Evolutionary conservation across 2,888 invertebrate genomes (phyloP).

Genomic region (Icerya purchasi): DNA sequence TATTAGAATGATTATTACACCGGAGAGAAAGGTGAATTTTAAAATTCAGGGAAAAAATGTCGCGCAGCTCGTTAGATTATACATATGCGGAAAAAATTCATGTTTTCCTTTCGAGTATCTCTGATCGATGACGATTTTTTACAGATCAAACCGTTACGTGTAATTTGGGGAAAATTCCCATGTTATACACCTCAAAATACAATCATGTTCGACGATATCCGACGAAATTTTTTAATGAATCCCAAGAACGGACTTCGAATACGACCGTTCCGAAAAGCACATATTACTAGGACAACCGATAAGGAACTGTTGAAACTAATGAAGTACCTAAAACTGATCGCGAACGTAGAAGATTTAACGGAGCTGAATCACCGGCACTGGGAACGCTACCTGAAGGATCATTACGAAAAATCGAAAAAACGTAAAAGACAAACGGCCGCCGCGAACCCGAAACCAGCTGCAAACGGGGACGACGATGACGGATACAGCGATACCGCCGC

Average conservation of each 20-base stretch:
- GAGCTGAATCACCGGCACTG: constrained; percentile 73
- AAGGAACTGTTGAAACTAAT: constrained; percentile 58
- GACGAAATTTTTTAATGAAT: constrained; percentile 93
- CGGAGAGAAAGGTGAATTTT: too few species aligned
- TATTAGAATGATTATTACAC: too few species aligned
- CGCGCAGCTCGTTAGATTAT: too few species aligned
- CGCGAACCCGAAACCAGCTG: not conserved
- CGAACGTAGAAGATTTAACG: constrained; percentile 58
- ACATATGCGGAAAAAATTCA: too few species aligned
- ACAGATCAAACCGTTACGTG: constrained; percentile 79
- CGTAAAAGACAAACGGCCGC: constrained; percentile 2
- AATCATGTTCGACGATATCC: constrained; percentile 92
- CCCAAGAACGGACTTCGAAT: constrained; percentile 82
- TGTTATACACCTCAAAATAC: constrained; percentile 67
- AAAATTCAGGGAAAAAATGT: too few species aligned
- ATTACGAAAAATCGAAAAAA: constrained; percentile 10
- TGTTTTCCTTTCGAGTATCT: constrained; percentile 12
- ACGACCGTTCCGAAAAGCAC: constrained; percentile 74
- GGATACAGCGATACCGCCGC: constrained; percentile 4
- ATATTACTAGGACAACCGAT: constrained; percentile 63
- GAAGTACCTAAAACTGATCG: constrained; percentile 63
- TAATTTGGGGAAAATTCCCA: constrained; percentile 87
- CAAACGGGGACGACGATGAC: constrained; percentile 5
- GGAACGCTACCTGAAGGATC: constrained; percentile 43
- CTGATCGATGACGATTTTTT: constrained; percentile 21